These are phyloP conservation scores for Lasioglossum baleicum DNA, from an alignment of 1,140 invertebrate genomes.

Conservation along the genomic window DNA sequence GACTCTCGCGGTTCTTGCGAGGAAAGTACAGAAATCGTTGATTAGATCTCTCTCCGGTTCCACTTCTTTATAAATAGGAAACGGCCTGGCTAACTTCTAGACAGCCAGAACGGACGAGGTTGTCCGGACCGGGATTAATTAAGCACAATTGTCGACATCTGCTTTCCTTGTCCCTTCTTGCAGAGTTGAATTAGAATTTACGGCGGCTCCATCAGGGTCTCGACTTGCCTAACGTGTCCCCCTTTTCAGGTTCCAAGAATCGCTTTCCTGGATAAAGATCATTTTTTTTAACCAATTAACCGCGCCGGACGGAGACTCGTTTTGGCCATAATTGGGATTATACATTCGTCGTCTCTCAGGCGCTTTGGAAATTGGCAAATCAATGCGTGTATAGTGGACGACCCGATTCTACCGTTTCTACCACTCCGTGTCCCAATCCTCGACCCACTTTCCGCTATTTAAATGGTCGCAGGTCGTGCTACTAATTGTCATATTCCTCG, in stretches of 20 bases:
- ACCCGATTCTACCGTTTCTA: neutral
- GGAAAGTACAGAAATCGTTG: neutral
- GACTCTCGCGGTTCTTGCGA: neutral
- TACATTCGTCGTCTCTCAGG: constrained; percentile 19
- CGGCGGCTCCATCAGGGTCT: constrained; percentile 53
- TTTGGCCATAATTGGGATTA: constrained; percentile 41
- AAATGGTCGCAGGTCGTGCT: too few relatives aligned
- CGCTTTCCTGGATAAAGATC: constrained; percentile 40
- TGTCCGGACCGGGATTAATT: constrained; percentile 65
- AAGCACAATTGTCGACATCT: constrained; percentile 72
- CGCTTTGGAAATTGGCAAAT: constrained; percentile 23
- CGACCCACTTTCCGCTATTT: too few relatives aligned
- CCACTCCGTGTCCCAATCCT: too few relatives aligned
- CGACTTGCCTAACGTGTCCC: constrained; percentile 27
- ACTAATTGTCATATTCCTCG: too few relatives aligned
- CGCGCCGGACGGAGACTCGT: constrained; percentile 24
- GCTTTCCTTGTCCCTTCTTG: constrained; percentile 60
- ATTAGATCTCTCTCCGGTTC: neutral
- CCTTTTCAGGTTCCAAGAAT: constrained; percentile 43
- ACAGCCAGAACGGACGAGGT: constrained; percentile 16
- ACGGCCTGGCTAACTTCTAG: constrained; percentile 10
- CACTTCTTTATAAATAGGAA: constrained; percentile 9
- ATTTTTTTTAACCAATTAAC: constrained; percentile 45
- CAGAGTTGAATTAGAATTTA: constrained; percentile 71
- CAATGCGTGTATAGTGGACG: neutral